Conservation (phyloP, 1,140 invertebrate genomes). For the Drosophila truncata region DNA sequence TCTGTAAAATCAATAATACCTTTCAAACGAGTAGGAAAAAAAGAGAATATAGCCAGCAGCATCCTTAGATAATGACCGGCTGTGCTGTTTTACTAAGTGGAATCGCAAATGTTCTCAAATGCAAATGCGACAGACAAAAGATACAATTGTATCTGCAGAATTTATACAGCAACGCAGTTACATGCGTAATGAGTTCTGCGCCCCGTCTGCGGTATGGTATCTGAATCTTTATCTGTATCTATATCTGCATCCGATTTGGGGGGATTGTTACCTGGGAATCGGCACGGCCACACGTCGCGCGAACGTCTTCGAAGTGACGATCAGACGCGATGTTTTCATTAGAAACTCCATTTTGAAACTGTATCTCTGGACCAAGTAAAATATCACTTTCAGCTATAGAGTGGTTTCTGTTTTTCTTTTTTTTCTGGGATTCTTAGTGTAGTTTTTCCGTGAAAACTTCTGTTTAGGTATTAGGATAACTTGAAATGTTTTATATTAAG, state of each 20-base stretch:
- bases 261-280: constrained; percentile 77
- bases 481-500: constrained; percentile 74
- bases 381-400: constrained; percentile 28
- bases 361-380: constrained; percentile 12
- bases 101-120: constrained; percentile 61
- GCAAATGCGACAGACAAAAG: constrained; percentile 60
- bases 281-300: constrained; percentile 80
- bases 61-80: constrained; percentile 50
- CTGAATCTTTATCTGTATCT: constrained; percentile 49
- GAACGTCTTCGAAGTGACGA: constrained; percentile 79
- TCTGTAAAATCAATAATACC: background rate
- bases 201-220: constrained; percentile 37
- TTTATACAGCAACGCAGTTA: constrained; percentile 73
- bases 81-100: constrained; percentile 64
- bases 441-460: constrained; percentile 26
- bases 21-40: background rate
- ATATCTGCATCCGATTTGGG: constrained; percentile 45
- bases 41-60: constrained; percentile 6
- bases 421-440: constrained; percentile 34
- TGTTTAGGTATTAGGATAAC: constrained; percentile 48
- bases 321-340: constrained; percentile 83
- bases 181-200: constrained; percentile 71
- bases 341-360: constrained; percentile 76
- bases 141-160: constrained; percentile 54
- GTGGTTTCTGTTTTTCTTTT: constrained; percentile 1